Evolutionary conservation across 2,797 vertebrate genomes (phyloP), one percentile per base, ranked within the genome.

Genomic region (Mallotus villosus): DNA sequence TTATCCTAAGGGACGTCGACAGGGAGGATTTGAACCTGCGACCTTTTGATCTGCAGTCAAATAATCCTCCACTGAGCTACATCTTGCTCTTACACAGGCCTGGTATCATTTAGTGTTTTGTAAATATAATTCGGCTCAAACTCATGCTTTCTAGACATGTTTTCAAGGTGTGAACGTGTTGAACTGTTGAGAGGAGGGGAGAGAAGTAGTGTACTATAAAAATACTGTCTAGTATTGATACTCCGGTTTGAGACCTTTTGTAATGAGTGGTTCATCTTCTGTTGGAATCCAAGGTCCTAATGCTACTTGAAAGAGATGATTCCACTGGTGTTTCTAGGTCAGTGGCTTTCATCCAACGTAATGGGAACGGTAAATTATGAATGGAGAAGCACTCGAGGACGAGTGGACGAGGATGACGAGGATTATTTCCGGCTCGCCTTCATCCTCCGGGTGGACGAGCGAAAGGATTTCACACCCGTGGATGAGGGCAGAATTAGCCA

Each of bases 301-400:
- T 63, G 63, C 69, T 67, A 74, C 76, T 82, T 80, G 78, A 83
- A 81, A 85, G 67, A 78, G 81, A 75, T 83, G 75, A 77, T 85
- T 88, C 79, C 74, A 75, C 77, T 75, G 66, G 79, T 78, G 81
- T 84, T 90, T 91, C 88, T 86, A 89, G 89, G 86, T 90, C 90
- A 91, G 79, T 86, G 87, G 83, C 81, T 91, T 90, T 89, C 81
- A 91, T 91, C 84, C 88, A 82, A 90, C 74, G 85, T 83, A 89
- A 88, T 82, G 85, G 84, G 69, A 75, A 21, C 49, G 57, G 72
- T 90, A 82, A 90, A 92, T 91, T 91, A 92, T 92, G 89, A 91
- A 92, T 91, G 87, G 88, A 84, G 86, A 90, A 84, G 84, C 84
- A 88, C 89, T 90, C 82, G 80, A 78, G 81, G 83, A 85, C 63